A percentile compares a stretch with the other conserved stretches of the same genome.
These are phyloP conservation scores for Lasioglossum lativentre DNA, from an alignment of 2,888 invertebrate genomes.

Conservation along the genomic window DNA sequence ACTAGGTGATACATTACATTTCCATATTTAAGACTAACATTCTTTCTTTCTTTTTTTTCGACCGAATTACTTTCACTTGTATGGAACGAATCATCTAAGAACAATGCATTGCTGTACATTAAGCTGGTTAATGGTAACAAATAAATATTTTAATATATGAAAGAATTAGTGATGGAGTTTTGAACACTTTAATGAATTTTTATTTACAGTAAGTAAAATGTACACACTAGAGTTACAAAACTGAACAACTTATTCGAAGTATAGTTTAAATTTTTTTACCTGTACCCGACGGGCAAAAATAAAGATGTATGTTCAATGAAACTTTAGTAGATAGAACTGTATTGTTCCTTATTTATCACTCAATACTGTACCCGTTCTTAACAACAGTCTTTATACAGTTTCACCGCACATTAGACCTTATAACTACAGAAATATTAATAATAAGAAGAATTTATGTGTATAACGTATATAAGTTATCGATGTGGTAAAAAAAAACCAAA, in stretches of 20 bases:
- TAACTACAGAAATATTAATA: conserved; percentile 23
- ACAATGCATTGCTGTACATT: conserved; percentile 12
- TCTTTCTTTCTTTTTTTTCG: neutral
- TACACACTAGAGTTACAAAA: neutral
- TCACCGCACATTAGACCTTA: conserved; percentile 26
- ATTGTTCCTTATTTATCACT: conserved; percentile 11
- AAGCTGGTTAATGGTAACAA: conserved; percentile 2
- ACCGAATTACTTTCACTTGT: neutral
- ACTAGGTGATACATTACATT: conserved; percentile 17
- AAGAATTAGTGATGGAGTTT: conserved; percentile 11
- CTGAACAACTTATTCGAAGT: conserved; percentile 3
- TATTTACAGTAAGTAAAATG: neutral
- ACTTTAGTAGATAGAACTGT: conserved; percentile 4
- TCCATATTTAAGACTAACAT: conserved; percentile 1
- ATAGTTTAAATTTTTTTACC: neutral
- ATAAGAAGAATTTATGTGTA: neutral
- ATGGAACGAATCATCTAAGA: neutral
- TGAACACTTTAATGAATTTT: conserved; percentile 4
- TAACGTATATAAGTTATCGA: conserved; percentile 12
- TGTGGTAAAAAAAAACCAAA: conserved; percentile 28
- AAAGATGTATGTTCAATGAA: neutral
- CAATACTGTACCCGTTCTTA: conserved; percentile 51
- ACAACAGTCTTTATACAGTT: conserved; percentile 48
- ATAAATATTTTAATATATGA: conserved; percentile 40
- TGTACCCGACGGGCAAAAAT: neutral